A percentile compares a stretch with the other conserved stretches of the same genome.
These are phyloP conservation scores for Platerodrilus igneus DNA, from an alignment of 2,888 invertebrate species.

Conservation along the genomic window DNA sequence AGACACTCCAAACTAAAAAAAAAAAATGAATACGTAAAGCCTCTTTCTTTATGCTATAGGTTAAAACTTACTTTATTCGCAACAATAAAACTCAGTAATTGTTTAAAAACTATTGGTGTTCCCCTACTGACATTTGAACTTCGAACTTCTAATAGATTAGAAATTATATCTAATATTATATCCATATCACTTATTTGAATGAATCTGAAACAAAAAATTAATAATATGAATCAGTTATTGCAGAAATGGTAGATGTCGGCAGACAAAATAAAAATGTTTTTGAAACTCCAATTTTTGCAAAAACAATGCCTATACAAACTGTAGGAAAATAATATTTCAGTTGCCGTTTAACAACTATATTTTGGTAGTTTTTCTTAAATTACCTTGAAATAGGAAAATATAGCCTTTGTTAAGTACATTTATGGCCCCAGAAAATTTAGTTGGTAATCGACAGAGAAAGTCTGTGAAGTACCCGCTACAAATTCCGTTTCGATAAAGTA, in stretches of 20 bases:
- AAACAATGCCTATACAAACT: too few species aligned
- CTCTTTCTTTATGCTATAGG: background rate
- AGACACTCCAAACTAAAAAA: slow-evolving; percentile 55
- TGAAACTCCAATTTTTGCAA: background rate
- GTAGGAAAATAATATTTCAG: too few species aligned
- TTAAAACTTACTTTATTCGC: slow-evolving; percentile 49
- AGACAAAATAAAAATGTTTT: background rate
- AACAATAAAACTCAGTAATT: slow-evolving; percentile 48
- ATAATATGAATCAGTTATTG: background rate
- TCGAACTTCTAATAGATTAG: slow-evolving; percentile 40
- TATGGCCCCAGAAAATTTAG: too few species aligned
- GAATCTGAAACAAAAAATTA: slow-evolving; percentile 35
- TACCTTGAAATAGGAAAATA: too few species aligned
- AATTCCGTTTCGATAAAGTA: too few species aligned
- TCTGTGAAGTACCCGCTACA: too few species aligned
- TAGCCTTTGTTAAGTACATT: too few species aligned
- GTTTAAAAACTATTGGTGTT: slow-evolving; percentile 43
- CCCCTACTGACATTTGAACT: slow-evolving; percentile 38
- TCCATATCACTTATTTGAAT: slow-evolving; percentile 41
- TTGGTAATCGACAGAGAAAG: too few species aligned
- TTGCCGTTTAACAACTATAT: too few species aligned
- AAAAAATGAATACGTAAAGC: slow-evolving; percentile 1
- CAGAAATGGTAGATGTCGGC: too few species aligned
- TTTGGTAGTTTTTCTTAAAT: too few species aligned
- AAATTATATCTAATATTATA: slow-evolving; percentile 41